A percentile compares a stretch with the other conserved stretches of the same genome.
Evolutionary conservation across 2,113 vertebrate species (phyloP).

Genomic region (Ctenomys sociabilis): DNA sequence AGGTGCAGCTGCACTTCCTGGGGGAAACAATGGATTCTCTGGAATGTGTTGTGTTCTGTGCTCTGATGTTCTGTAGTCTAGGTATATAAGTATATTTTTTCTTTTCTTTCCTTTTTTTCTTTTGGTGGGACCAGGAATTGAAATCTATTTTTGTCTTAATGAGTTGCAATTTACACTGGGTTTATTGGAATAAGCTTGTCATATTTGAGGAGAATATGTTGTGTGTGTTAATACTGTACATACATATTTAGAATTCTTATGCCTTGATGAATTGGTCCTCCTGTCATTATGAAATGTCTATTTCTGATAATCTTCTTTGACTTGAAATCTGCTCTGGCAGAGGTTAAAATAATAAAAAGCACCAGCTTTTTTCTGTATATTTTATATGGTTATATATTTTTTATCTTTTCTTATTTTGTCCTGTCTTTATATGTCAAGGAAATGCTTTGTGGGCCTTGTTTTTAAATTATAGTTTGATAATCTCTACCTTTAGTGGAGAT

Average conservation of each 20-base stretch:
- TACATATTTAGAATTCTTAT: conserved; percentile 14
- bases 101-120: too few species aligned
- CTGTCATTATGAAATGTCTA: conserved; percentile 11
- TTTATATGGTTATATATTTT: not conserved
- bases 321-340: conserved; percentile 7
- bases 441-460: not conserved
- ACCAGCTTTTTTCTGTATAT: not conserved
- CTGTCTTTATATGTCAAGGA: not conserved
- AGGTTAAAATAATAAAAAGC: not conserved
- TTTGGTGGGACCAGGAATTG: too few species aligned
- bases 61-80: not conserved
- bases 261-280: not conserved
- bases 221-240: not conserved
- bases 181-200: not conserved
- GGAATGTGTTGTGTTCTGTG: too few species aligned
- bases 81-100: not conserved
- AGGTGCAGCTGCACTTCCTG: not conserved
- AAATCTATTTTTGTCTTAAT: not conserved
- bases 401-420: not conserved
- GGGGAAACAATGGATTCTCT: not conserved
- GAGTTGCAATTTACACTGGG: not conserved
- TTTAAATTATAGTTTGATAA: conserved; percentile 12
- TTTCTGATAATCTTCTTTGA: not conserved
- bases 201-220: not conserved
- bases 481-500: conserved; percentile 17